Evolutionary conservation across 2,888 invertebrate species (phyloP).

Genomic region (Trichopria drosophilae): DNA sequence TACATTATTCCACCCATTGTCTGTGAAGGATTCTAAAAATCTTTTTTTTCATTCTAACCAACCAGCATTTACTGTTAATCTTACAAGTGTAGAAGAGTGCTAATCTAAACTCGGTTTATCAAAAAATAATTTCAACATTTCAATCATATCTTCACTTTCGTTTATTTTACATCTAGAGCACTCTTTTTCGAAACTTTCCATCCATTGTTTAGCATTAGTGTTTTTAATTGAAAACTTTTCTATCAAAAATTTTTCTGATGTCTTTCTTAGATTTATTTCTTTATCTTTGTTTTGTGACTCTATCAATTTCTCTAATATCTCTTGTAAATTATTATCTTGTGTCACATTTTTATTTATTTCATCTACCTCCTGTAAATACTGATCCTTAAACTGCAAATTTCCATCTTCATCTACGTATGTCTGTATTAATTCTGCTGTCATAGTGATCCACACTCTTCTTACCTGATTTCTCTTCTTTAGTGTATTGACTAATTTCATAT

Average conservation of each 20-base stretch:
- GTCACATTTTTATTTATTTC: constrained; percentile 21
- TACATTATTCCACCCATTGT: constrained; percentile 31
- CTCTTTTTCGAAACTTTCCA: constrained; percentile 36
- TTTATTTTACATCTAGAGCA: constrained; percentile 29
- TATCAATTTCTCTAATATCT: constrained; percentile 8
- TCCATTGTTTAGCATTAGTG: constrained; percentile 37
- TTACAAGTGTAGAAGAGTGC: constrained; percentile 29
- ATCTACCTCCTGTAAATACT: constrained; percentile 32
- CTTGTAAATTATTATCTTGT: no score
- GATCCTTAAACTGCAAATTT: constrained; percentile 35
- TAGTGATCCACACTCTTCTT: constrained; percentile 33
- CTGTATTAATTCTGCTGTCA: constrained; percentile 30
- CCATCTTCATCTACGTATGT: constrained; percentile 32
- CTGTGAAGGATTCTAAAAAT: constrained; percentile 26
- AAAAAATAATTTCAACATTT: constrained; percentile 18
- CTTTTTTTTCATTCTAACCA: constrained; percentile 22
- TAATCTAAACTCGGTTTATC: constrained; percentile 24
- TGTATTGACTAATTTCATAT: constrained; percentile 32
- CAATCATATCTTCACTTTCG: constrained; percentile 22
- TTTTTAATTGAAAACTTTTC: constrained; percentile 34
- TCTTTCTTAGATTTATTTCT: constrained; percentile 32
- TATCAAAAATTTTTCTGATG: constrained; percentile 34
- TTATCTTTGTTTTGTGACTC: constrained; percentile 34
- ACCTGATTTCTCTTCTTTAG: constrained; percentile 32
- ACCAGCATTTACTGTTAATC: constrained; percentile 10